These are phyloP conservation scores for Cerastis leucographa DNA, from an alignment of 2,888 invertebrate genomes.

Conservation along the genomic window DNA sequence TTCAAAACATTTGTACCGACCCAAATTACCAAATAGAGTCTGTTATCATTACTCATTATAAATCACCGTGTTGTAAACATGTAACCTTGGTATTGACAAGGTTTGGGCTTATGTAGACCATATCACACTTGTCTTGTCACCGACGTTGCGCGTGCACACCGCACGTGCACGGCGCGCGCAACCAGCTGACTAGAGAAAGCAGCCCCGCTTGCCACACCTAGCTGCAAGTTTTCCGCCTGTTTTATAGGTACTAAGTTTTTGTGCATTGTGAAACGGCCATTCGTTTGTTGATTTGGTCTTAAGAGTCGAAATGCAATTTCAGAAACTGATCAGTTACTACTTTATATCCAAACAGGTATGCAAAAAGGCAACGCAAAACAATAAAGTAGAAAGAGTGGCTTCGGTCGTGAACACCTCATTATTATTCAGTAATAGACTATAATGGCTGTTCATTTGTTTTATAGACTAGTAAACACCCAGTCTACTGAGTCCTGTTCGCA, in stretches of 20 bases:
- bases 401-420: constrained; percentile 14
- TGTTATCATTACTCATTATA: constrained; percentile 49
- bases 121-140: constrained; percentile 51
- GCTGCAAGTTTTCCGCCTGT: constrained; percentile 68
- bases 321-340: background rate
- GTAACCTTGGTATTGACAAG: constrained; percentile 59
- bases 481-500: constrained; percentile 62
- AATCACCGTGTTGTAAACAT: constrained; percentile 46
- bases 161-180: constrained; percentile 69
- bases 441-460: constrained; percentile 49
- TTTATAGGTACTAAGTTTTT: constrained; percentile 51
- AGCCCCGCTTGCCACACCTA: constrained; percentile 70
- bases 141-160: constrained; percentile 42
- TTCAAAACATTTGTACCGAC: constrained; percentile 9
- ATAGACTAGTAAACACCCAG: constrained; percentile 59
- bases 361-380: constrained; percentile 6
- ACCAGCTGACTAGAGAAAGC: constrained; percentile 78
- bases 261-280: constrained; percentile 40
- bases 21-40: constrained; percentile 40
- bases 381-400: background rate
- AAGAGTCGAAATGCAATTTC: background rate
- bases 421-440: constrained; percentile 51
- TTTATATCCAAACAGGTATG: constrained; percentile 1
- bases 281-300: constrained; percentile 18
- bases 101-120: constrained; percentile 57